These are phyloP conservation scores for Drosophila histrio DNA, from an alignment of 2,888 invertebrate genomes.

Conservation along the genomic window DNA sequence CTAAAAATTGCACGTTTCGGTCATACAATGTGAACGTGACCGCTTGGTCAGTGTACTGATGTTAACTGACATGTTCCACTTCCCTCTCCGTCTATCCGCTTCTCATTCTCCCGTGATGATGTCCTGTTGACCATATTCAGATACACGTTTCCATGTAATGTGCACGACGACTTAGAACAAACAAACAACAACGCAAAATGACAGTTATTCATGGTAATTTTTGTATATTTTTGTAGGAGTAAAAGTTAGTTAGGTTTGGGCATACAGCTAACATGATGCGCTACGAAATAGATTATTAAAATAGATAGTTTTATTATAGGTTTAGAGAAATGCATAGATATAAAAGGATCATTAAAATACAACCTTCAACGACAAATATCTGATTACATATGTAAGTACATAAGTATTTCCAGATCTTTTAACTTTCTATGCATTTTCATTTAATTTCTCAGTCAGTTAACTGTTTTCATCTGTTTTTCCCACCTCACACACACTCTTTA, in stretches of 20 bases:
- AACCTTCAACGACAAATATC: no score
- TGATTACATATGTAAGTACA: no score
- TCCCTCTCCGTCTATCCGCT: background rate
- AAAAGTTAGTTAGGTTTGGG: constrained; percentile 12
- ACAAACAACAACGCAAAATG: constrained; percentile 54
- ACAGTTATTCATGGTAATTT: constrained; percentile 75
- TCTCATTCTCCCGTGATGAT: constrained; percentile 13
- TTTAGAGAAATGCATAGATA: no score
- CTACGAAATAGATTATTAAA: no score
- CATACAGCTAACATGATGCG: constrained; percentile 12
- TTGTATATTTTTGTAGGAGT: constrained; percentile 41
- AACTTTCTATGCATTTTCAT: background rate
- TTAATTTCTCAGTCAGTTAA: background rate
- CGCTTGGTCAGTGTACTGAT: constrained; percentile 64
- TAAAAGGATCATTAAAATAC: no score
- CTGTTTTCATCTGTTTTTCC: background rate
- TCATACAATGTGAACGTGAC: constrained; percentile 76
- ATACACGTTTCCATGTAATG: constrained; percentile 64
- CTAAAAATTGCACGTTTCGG: constrained; percentile 73
- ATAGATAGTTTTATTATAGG: no score
- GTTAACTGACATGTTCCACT: constrained; percentile 29
- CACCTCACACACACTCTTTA: background rate
- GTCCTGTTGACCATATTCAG: constrained; percentile 49
- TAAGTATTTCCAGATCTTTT: background rate
- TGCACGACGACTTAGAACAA: constrained; percentile 56